phyloP scores from a whole-genome alignment of 1,140 invertebrate genomes.

The Drosophila azteca region DNA sequence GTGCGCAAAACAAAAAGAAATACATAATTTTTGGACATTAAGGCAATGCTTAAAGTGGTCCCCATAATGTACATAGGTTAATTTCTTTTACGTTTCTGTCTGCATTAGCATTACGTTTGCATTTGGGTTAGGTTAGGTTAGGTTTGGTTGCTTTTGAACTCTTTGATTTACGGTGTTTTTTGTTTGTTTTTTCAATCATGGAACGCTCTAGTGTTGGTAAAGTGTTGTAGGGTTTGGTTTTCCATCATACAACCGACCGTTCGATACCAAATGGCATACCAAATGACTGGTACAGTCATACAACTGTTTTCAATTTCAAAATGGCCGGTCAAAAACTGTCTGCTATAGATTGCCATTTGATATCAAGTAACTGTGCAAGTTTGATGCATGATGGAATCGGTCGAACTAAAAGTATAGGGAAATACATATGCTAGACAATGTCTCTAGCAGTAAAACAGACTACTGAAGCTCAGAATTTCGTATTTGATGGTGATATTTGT shows the following conservation, averaged over 20 bases:
- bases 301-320: too few species aligned
- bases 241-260: slow-evolving; percentile 4
- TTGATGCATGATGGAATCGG: not conserved
- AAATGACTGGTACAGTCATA: too few species aligned
- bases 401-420: slow-evolving; percentile 13
- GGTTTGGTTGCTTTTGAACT: slow-evolving; percentile 39
- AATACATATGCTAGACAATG: slow-evolving; percentile 1
- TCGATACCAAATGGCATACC: not conserved
- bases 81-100: slow-evolving; percentile 49
- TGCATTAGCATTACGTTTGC: slow-evolving; percentile 23
- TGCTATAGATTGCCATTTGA: not conserved
- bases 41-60: slow-evolving; percentile 77
- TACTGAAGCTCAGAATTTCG: slow-evolving; percentile 32
- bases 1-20: slow-evolving; percentile 45
- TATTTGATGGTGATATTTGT: slow-evolving; percentile 14
- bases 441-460: slow-evolving; percentile 21
- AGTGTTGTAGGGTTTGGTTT: not conserved
- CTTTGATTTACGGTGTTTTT: slow-evolving; percentile 10
- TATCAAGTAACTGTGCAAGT: not conserved
- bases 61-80: slow-evolving; percentile 58
- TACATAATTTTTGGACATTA: slow-evolving; percentile 44
- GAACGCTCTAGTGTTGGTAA: slow-evolving; percentile 24
- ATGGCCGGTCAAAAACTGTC: too few species aligned
- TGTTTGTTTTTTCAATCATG: not conserved
- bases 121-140: slow-evolving; percentile 18